Evolutionary conservation across 2,113 vertebrate genomes (phyloP).

Genomic region (Myxocyprinus asiaticus): DNA sequence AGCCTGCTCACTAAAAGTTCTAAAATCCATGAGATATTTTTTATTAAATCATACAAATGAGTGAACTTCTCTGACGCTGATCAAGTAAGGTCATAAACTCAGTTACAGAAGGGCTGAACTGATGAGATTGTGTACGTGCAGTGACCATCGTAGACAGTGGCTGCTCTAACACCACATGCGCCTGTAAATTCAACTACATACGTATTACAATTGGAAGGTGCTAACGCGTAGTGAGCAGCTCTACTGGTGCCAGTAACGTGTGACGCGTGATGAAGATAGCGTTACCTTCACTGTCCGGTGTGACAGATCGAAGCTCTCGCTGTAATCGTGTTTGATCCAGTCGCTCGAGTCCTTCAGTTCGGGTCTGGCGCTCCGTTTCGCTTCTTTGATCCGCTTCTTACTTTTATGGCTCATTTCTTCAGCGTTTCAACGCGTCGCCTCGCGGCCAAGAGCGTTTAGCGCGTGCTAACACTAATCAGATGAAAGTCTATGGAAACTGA

Average conservation of each 20-base stretch:
- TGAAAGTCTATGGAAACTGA: neutral
- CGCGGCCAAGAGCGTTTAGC: constrained; percentile 21
- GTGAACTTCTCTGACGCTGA: too few species aligned
- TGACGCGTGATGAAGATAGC: neutral
- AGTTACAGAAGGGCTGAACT: neutral
- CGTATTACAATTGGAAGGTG: too few species aligned
- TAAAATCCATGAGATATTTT: too few species aligned
- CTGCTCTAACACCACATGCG: neutral
- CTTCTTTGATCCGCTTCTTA: constrained; percentile 96
- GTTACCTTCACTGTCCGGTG: constrained; percentile 86
- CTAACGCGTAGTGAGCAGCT: neutral
- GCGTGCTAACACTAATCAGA: constrained; percentile 5
- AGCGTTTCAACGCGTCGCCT: neutral
- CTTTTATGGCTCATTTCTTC: constrained; percentile 93
- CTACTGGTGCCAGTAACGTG: neutral
- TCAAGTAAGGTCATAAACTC: too few species aligned
- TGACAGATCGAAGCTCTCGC: constrained; percentile 84
- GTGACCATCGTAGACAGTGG: neutral
- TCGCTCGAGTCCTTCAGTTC: constrained; percentile 93
- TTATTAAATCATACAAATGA: too few species aligned
- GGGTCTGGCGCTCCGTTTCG: constrained; percentile 91
- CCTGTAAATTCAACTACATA: too few species aligned
- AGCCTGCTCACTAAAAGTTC: too few species aligned
- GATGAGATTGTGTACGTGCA: constrained; percentile 41
- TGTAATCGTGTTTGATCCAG: constrained; percentile 92